Evolutionary conservation across 2,797 vertebrate genomes (phyloP).

Genomic region (Monodelphis domestica): DNA sequence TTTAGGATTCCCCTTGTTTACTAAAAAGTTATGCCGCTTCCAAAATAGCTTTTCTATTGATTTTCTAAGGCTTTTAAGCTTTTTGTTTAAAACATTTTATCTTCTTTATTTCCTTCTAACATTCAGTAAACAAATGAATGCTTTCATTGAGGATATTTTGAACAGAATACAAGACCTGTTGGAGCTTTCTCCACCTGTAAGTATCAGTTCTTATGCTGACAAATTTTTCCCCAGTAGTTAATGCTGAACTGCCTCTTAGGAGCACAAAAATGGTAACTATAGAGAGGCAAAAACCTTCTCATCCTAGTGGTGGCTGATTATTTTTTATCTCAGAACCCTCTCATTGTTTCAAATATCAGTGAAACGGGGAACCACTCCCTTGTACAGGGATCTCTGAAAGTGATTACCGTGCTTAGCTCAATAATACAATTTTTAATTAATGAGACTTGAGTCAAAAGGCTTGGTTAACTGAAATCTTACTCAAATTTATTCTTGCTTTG

Average conservation of each 20-base stretch:
- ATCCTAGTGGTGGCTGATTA: not conserved
- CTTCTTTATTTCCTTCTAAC: slow-evolving; percentile 23
- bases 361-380: not conserved
- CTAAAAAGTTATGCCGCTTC: slow-evolving; percentile 13
- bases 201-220: slow-evolving; percentile 73
- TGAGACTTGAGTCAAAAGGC: not conserved
- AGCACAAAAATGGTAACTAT: not conserved
- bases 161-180: slow-evolving; percentile 97
- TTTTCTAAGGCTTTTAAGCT: slow-evolving; percentile 1
- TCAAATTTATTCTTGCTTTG: not conserved
- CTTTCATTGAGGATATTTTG: slow-evolving; percentile 96
- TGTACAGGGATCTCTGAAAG: not conserved
- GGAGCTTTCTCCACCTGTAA: slow-evolving; percentile 94
- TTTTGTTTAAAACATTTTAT: slow-evolving; percentile 38
- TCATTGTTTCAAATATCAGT: not conserved
- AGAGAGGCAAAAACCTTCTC: not conserved
- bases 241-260: not conserved
- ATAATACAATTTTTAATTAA: not conserved
- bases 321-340: not conserved
- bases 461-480: not conserved
- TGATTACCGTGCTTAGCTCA: not conserved
- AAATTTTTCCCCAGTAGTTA: slow-evolving; percentile 14
- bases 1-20: not conserved
- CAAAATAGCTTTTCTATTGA: not conserved
- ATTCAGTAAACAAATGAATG: slow-evolving; percentile 96